Evolutionary conservation across 2,888 invertebrate genomes (phyloP).

Genomic region (Caenorhabditis sp.): DNA sequence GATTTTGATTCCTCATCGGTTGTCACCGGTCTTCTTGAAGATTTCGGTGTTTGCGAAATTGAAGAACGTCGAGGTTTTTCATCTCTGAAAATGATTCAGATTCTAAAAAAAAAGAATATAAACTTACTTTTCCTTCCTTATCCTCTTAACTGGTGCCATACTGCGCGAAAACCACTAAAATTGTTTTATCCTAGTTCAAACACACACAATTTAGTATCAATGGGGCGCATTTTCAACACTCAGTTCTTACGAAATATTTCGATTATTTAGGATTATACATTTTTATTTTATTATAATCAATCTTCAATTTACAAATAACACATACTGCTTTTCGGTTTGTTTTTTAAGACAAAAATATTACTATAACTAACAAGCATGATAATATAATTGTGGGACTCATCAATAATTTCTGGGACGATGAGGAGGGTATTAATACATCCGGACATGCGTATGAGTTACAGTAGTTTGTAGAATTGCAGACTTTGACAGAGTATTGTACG

Average conservation of each 20-base stretch:
- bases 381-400: too few species aligned
- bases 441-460: conserved; percentile 40
- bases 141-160: not conserved
- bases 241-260: not conserved
- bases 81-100: not conserved
- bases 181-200: not conserved
- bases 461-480: conserved; percentile 36
- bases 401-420: not conserved
- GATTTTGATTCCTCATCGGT: too few species aligned
- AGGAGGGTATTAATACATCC: too few species aligned
- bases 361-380: too few species aligned
- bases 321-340: too few species aligned
- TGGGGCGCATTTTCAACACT: not conserved
- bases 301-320: too few species aligned
- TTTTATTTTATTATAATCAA: too few species aligned
- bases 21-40: too few species aligned
- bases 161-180: not conserved
- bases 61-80: not conserved
- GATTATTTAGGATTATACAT: too few species aligned
- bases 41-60: too few species aligned
- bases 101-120: not conserved
- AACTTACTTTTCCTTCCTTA: not conserved
- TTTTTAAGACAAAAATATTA: too few species aligned
- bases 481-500: conserved; percentile 32
- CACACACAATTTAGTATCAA: not conserved